Evolutionary conservation across 2,888 invertebrate species (phyloP), one percentile per base, ranked within the genome.

Genomic region (Eurytoma adleriae): DNA sequence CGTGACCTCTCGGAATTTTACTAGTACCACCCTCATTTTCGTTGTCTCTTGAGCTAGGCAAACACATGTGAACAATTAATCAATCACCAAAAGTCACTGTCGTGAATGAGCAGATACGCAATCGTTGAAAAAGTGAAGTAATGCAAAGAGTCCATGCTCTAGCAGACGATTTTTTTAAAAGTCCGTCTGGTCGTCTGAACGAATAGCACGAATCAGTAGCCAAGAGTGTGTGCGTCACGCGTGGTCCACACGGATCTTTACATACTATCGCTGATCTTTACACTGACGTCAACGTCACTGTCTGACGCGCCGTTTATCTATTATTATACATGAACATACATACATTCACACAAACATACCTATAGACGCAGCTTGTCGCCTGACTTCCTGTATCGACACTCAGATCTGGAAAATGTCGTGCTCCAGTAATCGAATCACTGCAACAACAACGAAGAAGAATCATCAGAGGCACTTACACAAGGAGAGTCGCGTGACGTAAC

Each of bases 1-100:
- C 62, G 91, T 89, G 64, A 93, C 89, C 83, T 91, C 90, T 14
- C 91, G 86, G 30, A 92, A 87, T 85, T 88, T 91, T 73, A 91
- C 90, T 62, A 92, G 87, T 50, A 90, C 78, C 7, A 88, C 85
- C 78, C 90, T 87, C 90, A 90, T 89, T 71, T 84, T 79, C 12
- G 62, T 20, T n/a, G 18, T 56, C 18, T 40, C 54, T 54, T 10
- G n/a, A 62, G 14, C 24, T 16, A 27, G 1, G 4, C 14, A 27
- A 62, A 30, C 16, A 16, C 62, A 27, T 30, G 16, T 0, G 18
- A 50, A 7, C 20, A 18, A 50, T 67, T 50, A 62, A 2, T 5
- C 30, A 10, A 59, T 62, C 30, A 4, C 16, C 62, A 27, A n/a
- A 62, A 30, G 7, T 40, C 61, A 61, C 14, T 24, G 13, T 14